A percentile compares a stretch with the other conserved stretches of the same genome.
Evolutionary conservation across 2,797 vertebrate species (phyloP).

Genomic region (Heterohyrax brucei): DNA sequence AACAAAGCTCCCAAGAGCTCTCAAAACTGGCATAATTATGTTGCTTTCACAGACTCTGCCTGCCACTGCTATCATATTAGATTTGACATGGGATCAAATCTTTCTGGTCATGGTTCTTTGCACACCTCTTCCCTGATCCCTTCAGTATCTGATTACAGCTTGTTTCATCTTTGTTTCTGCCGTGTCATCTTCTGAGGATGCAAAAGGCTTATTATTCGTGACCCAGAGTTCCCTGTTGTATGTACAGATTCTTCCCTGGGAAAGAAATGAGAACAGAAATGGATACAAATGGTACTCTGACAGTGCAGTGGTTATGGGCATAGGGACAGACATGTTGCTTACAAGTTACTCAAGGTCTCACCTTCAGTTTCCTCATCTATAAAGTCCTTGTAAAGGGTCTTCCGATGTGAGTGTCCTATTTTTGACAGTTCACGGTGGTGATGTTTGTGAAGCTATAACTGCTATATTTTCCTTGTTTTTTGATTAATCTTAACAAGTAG

Average conservation of each 20-base stretch:
- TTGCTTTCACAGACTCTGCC: not conserved
- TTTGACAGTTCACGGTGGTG: no score
- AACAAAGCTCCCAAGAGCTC: not conserved
- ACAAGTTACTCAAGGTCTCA: not conserved
- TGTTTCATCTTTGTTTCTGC: constrained; percentile 7
- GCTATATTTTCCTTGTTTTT: no score
- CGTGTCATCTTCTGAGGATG: not conserved
- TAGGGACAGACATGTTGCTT: not conserved
- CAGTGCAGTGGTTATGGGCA: not conserved
- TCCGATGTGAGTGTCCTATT: no score
- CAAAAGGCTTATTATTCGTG: not conserved
- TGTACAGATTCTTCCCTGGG: not conserved
- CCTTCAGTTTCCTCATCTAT: not conserved
- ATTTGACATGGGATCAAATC: not conserved
- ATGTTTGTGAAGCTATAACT: no score
- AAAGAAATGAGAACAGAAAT: not conserved
- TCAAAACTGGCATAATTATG: not conserved
- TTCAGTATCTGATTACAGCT: not conserved
- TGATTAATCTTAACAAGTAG: no score
- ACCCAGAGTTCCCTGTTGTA: not conserved
- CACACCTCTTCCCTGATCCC: not conserved
- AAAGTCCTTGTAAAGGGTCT: not conserved
- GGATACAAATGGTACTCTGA: not conserved
- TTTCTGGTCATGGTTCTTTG: not conserved
- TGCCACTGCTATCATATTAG: not conserved